These are phyloP conservation scores for Doryteuthis pealeii DNA, from an alignment of 1,140 invertebrate species.

Conservation along the genomic window DNA sequence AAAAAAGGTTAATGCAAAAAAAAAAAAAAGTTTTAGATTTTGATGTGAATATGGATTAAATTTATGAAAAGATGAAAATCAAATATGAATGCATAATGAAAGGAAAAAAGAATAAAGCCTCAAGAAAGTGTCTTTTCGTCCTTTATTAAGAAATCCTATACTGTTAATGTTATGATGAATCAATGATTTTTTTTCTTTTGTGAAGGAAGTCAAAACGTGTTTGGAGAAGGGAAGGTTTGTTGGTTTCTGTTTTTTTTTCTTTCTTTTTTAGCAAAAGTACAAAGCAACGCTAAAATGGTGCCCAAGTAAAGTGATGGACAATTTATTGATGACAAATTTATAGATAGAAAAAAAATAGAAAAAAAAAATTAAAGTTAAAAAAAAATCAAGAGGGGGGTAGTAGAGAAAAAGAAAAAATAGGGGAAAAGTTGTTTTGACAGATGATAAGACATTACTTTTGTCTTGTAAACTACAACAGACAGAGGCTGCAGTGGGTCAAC, in stretches of 20 bases:
- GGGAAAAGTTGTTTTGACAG: neutral
- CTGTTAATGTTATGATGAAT: neutral
- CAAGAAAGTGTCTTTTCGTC: neutral
- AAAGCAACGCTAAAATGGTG: neutral
- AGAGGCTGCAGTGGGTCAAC: constrained; percentile 1
- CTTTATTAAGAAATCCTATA: constrained; percentile 5
- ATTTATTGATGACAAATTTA: constrained; percentile 14
- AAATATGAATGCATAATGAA: too few species aligned
- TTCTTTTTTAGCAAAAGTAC: constrained; percentile 6
- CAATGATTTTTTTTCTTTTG: neutral
- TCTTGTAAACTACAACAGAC: constrained; percentile 15
- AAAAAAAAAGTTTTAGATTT: neutral
- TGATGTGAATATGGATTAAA: neutral
- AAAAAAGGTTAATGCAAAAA: neutral
- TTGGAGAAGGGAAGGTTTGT: neutral
- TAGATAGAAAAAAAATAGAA: neutral
- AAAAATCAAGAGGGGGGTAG: too few species aligned
- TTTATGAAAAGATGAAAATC: too few species aligned
- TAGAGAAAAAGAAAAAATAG: neutral
- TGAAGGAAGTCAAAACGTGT: constrained; percentile 8
- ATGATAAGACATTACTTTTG: constrained; percentile 13
- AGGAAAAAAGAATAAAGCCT: too few species aligned
- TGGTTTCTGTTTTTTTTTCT: neutral
- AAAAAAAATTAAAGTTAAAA: neutral
- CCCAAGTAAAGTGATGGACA: constrained; percentile 14